Evolutionary conservation across 2,888 invertebrate species (phyloP), one percentile per base, ranked within the genome.

Genomic region (Xanthorhoe designata): DNA sequence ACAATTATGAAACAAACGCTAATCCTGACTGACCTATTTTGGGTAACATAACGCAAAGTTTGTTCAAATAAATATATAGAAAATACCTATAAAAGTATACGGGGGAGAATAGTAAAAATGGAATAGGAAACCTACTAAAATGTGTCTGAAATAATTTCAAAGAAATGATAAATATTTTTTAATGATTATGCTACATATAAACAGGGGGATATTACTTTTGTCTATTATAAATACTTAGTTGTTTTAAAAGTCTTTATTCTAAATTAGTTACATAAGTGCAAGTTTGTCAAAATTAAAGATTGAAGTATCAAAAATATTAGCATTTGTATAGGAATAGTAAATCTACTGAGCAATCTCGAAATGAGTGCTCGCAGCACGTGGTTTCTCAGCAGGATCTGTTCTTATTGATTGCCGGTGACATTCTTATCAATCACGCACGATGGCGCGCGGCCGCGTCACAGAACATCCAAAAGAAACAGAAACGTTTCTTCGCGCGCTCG

Each of bases 341-440:
- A 52, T 52, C 5, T 13, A 8, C 10, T 42, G 24, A 51, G 38
- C 10, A 49, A 49, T 49, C 53, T 18, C 19, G 32, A 32, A 49
- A 57, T 32, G 53, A 7, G 19, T 50, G 13, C 58, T 63, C 58
- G 49, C 49, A 61, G 66, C 69, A 73, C 68, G 70, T 71, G 70
- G 54, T 64, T 62, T 3, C 4, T 24, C 4, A 64, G 62, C 55
- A 35, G 57, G 60, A 84, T 94, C 91, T 90, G 90, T 90, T 90
- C 91, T 92, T 95, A 95, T 95, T 94, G 95, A 94, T 94, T 94
- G 85, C 87, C 88, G 94, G 94, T 94, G 95, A 95, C 95, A 95
- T 94, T 94, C 92, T 94, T 94, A 95, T 94, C 94, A 94, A 94
- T 94, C 91, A 86, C 61, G 60, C 61, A 42, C 64, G 52, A 64